Conservation (phyloP, 2,888 invertebrate genomes). For the Nezara viridula region DNA sequence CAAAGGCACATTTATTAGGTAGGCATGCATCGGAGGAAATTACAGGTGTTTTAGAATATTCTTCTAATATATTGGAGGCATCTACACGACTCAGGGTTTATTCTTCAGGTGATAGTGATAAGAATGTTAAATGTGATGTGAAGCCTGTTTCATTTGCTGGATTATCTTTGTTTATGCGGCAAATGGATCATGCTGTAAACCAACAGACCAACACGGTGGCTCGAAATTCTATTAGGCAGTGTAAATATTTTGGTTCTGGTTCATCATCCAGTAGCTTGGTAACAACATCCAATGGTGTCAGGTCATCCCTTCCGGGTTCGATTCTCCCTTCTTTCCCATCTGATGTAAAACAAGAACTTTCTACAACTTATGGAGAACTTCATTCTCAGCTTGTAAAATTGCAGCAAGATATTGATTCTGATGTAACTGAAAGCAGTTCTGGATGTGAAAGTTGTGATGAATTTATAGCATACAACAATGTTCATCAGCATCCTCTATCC, state of each 20-base stretch:
- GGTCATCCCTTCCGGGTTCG: constrained; percentile 62
- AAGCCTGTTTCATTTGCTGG: constrained; percentile 68
- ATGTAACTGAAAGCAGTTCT: constrained; percentile 93
- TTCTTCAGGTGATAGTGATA: constrained; percentile 52
- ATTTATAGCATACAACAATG: constrained; percentile 83
- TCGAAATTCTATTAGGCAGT: constrained; percentile 67
- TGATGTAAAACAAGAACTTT: constrained; percentile 73
- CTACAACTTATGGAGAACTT: constrained; percentile 81
- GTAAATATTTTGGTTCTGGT: constrained; percentile 73
- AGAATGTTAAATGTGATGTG: constrained; percentile 60
- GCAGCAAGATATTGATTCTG: constrained; percentile 86
- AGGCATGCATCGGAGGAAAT: constrained; percentile 85
- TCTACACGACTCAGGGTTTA: constrained; percentile 58
- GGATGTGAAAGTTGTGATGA: constrained; percentile 96
- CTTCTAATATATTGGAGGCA: constrained; percentile 63
- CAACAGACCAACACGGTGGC: constrained; percentile 69
- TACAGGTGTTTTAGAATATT: constrained; percentile 79
- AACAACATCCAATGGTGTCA: constrained; percentile 63
- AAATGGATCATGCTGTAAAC: constrained; percentile 71
- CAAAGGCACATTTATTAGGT: constrained; percentile 82
- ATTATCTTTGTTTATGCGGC: constrained; percentile 74
- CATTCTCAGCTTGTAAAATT: constrained; percentile 81
- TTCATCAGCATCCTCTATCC: constrained; percentile 77
- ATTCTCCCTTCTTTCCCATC: constrained; percentile 64
- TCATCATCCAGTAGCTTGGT: constrained; percentile 66